phyloP scores from a whole-genome alignment of 2,797 vertebrate species.

The Ciconia nigra region DNA sequence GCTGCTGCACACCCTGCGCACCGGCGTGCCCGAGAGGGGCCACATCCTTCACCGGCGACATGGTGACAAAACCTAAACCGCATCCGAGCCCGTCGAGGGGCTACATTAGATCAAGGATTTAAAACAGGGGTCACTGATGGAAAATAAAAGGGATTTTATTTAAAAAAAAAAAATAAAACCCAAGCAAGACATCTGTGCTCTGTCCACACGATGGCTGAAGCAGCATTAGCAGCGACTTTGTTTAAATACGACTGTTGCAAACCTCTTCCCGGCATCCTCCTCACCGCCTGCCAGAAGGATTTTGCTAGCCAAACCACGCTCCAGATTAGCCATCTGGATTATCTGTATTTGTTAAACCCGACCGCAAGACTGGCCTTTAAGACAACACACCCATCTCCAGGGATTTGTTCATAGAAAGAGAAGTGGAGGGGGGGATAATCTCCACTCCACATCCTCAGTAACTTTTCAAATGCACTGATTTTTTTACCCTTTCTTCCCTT shows the following conservation, averaged over 20 bases:
- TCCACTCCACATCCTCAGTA: background rate
- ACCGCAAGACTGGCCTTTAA: background rate
- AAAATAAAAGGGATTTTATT: conserved; percentile 34
- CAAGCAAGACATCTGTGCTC: conserved; percentile 39
- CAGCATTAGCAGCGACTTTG: conserved; percentile 11
- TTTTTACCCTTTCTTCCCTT: background rate
- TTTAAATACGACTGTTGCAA: background rate
- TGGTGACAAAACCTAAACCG: rapidly evolving
- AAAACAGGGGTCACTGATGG: background rate
- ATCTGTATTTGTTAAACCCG: background rate
- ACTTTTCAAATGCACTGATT: background rate
- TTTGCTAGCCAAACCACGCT: conserved; percentile 8
- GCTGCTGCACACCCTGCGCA: background rate
- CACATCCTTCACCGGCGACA: background rate
- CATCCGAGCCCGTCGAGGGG: background rate
- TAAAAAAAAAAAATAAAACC: background rate
- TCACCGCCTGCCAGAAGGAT: background rate
- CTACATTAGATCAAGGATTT: background rate
- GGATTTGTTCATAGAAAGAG: background rate
- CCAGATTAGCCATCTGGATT: conserved; percentile 35
- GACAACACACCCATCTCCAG: background rate
- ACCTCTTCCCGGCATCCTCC: background rate
- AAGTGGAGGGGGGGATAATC: background rate
- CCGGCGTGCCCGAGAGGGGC: rapidly evolving
- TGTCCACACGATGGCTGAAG: background rate